Evolutionary conservation across 1,140 invertebrate genomes (phyloP).

Genomic region (Hyposmocoma kahamanoa): DNA sequence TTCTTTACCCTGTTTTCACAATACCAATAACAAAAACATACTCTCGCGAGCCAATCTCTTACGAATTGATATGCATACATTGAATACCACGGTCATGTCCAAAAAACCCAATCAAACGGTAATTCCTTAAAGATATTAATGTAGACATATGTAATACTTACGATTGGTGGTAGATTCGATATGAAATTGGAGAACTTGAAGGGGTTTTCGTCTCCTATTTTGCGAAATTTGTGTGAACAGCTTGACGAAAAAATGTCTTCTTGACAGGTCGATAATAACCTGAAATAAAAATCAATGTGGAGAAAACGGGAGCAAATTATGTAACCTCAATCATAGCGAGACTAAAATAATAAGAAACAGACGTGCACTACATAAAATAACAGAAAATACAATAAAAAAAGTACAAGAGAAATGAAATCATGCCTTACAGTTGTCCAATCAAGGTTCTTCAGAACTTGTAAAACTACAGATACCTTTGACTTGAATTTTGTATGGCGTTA

Average conservation of each 20-base stretch:
- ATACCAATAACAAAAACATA: background rate
- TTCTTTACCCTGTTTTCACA: no score
- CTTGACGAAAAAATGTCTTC: slow-evolving; percentile 66
- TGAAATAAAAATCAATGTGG: slow-evolving; percentile 70
- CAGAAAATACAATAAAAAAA: background rate
- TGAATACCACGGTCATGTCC: background rate
- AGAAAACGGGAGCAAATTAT: slow-evolving; percentile 10
- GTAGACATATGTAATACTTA: slow-evolving; percentile 39
- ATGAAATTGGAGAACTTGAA: slow-evolving; percentile 73
- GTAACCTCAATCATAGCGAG: no score
- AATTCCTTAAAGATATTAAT: no score
- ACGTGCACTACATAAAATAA: no score
- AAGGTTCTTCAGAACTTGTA: background rate
- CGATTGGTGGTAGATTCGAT: slow-evolving; percentile 71
- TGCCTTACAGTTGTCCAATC: background rate
- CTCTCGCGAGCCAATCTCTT: background rate
- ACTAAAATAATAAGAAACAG: no score
- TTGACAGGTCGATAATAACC: slow-evolving; percentile 72
- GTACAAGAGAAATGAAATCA: background rate
- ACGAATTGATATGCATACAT: background rate
- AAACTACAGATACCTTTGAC: background rate
- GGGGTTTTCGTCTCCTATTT: slow-evolving; percentile 73
- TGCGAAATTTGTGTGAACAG: slow-evolving; percentile 63
- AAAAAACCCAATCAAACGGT: no score
- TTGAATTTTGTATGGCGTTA: background rate